Conservation (phyloP, 37 sponge, comb jelly and placozoan genomes). For the Halisarca cf. caerulea region DNA sequence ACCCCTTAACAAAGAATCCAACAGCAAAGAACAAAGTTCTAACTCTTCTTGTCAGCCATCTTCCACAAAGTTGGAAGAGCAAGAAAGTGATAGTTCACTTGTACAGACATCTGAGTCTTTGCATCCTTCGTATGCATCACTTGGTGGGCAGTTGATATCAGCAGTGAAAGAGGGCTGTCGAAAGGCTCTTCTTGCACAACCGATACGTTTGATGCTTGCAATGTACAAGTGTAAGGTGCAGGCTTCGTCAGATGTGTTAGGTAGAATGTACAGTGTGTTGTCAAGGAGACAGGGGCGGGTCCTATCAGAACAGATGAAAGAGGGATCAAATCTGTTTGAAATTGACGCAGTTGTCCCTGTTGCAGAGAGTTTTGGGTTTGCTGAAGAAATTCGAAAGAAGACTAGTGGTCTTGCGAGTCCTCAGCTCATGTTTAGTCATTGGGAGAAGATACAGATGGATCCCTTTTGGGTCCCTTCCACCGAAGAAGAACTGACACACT, state of each 20-base stretch:
- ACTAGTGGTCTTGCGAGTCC: conserved; percentile 97
- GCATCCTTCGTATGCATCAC: conserved; percentile 36
- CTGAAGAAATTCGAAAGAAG: conserved; percentile 94
- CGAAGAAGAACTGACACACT: conserved; percentile 94
- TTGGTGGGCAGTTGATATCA: conserved; percentile 96
- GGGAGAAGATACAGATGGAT: conserved; percentile 91
- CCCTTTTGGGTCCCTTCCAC: conserved; percentile 99
- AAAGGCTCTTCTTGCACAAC: conserved; percentile 81
- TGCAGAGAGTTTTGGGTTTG: conserved; percentile 98
- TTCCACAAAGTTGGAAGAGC: neutral
- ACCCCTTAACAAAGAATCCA: neutral
- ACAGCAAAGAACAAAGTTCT: neutral
- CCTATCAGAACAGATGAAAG: conserved; percentile 83
- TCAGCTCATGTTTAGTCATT: conserved; percentile 96
- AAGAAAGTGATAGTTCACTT: neutral
- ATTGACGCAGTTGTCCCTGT: conserved; percentile 90
- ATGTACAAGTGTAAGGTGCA: conserved; percentile 93
- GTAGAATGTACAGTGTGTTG: conserved; percentile 87
- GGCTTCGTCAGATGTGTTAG: conserved; percentile 93
- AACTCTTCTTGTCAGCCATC: neutral
- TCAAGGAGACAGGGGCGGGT: conserved; percentile 83
- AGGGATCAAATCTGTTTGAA: conserved; percentile 84
- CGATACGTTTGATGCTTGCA: conserved; percentile 86
- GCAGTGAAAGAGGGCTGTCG: conserved; percentile 90
- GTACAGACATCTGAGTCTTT: neutral